Base-by-base conservation (phyloP, 1,140 invertebrate species). In the Drosophila tristis region DNA sequence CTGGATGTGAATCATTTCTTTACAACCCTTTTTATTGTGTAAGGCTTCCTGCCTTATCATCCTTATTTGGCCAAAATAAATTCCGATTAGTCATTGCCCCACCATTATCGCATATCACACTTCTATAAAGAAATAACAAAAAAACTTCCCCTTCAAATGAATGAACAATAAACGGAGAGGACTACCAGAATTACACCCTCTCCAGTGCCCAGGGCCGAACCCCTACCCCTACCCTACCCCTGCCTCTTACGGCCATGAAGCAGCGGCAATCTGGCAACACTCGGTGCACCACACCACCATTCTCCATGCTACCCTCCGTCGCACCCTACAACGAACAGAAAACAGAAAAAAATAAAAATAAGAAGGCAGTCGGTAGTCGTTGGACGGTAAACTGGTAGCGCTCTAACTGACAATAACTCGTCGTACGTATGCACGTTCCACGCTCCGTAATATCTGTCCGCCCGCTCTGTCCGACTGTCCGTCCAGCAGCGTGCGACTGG, bases 331-430 rank as follows among this genome's bases (percentile, higher is more conserved):
- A 25, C 23, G 20, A 25, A 8, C 35, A 26, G 25, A 26, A 43
- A 23, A 4, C 23, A 23, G 23, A 25, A 25, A 25, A 25, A 25
- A 25, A 43, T 26, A 6, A 29, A 55, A 43, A 43, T 16, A 57
- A 71, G 71, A 71, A 71, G 73, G 47, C 39, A 57, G 61, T 64
- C 49, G 68, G 70, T 63, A 61, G 61, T 75, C 65, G 87, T 82
- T 67, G 87, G 84, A 65, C 80, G 80, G 84, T 89, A 89, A 89
- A 89, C 84, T 90, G 84, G 84, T 89, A 89, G 84, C 84, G 86
- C 84, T 89, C 84, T 89, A 89, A 89, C 84, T 89, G 84, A 89
- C 84, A 89, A 89, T 89, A 89, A 89, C 84, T 89, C 84, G 84
- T 87, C 84, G 78, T 89, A 77, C 76, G 80, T 66, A 84, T 79